Conservation (phyloP, 2,113 vertebrate genomes). For the Probosciger aterrimus region DNA sequence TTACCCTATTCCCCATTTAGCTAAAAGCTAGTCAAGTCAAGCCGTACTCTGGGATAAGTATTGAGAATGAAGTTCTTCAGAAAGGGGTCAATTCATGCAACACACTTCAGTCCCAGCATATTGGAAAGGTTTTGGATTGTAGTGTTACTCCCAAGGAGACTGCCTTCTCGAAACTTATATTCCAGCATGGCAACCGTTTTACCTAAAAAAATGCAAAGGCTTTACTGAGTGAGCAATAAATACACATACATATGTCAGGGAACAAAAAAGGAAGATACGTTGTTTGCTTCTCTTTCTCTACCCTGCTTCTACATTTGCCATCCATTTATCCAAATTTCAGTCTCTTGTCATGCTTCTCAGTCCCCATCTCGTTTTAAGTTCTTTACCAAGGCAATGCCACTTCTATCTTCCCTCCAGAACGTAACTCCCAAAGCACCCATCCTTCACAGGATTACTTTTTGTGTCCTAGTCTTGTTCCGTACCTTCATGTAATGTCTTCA, state of each 20-base stretch:
- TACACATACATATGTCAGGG: neutral
- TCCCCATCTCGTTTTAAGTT: neutral
- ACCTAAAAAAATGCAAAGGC: neutral
- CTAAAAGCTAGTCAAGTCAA: neutral
- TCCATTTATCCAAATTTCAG: neutral
- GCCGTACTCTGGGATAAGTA: neutral
- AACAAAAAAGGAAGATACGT: neutral
- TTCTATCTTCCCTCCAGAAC: neutral
- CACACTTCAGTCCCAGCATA: neutral
- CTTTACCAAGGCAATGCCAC: neutral
- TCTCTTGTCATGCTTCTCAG: neutral
- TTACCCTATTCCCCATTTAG: neutral
- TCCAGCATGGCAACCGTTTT: neutral
- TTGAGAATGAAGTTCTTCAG: neutral
- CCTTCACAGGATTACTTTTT: neutral
- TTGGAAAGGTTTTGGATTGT: neutral
- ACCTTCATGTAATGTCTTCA: neutral
- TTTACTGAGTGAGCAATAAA: neutral
- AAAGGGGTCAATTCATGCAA: neutral
- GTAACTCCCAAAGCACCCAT: neutral
- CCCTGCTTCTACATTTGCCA: neutral
- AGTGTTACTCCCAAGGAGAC: neutral
- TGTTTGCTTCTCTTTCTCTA: neutral
- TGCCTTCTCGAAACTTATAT: neutral
- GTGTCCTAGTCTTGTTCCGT: neutral